Conservation (phyloP, 1,140 invertebrate species). For the Caligus rogercresseyi region DNA sequence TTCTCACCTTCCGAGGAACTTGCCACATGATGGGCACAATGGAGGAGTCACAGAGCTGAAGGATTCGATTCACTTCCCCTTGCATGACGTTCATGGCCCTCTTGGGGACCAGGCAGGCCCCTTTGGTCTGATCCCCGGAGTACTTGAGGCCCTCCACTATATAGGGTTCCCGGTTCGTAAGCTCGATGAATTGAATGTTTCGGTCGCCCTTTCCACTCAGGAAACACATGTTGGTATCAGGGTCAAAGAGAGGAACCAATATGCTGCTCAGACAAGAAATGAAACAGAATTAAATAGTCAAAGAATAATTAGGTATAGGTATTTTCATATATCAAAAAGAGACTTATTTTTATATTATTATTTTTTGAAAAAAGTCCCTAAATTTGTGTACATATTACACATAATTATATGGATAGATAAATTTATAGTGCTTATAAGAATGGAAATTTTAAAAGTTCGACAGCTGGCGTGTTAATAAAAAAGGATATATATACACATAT, state of each 20-base stretch:
- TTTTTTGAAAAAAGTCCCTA: too few species aligned
- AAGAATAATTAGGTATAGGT: too few species aligned
- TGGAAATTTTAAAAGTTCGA: too few species aligned
- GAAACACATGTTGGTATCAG: constrained; percentile 83
- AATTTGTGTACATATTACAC: too few species aligned
- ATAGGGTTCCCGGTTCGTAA: constrained; percentile 59
- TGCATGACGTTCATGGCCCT: constrained; percentile 79
- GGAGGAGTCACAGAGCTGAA: constrained; percentile 61
- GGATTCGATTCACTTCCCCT: constrained; percentile 72
- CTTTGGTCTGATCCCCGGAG: constrained; percentile 72
- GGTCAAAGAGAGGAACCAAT: constrained; percentile 69
- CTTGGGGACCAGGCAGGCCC: constrained; percentile 75
- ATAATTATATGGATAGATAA: too few species aligned
- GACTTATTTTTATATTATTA: too few species aligned
- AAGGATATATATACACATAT: too few species aligned
- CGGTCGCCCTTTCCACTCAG: constrained; percentile 79
- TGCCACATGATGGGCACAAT: constrained; percentile 83
- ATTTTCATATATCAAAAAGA: too few species aligned
- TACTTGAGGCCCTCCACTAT: constrained; percentile 62
- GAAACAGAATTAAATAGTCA: too few species aligned
- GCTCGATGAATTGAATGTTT: constrained; percentile 65
- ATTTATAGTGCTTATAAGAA: too few species aligned
- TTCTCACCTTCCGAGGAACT: constrained; percentile 71
- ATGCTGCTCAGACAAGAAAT: constrained; percentile 39
- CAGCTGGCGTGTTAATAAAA: too few species aligned